Evolutionary conservation across 2,888 invertebrate genomes (phyloP), one percentile per base, ranked within the genome.

Genomic region (Mechanitis mazaeus): DNA sequence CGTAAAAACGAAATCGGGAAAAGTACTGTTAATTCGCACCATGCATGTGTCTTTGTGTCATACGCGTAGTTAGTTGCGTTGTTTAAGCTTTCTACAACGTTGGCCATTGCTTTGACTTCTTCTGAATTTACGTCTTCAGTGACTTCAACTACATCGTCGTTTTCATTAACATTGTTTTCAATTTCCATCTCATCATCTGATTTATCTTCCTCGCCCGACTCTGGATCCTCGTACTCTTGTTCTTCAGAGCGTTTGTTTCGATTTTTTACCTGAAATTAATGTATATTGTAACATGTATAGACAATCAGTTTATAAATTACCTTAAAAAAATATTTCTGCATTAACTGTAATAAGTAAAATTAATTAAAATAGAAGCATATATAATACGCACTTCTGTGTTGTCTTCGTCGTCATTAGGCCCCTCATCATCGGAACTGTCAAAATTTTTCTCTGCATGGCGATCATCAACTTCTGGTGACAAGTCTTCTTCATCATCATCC

Each of bases 11-110:
- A 66, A 7, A 90, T 85, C 62, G 92, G 91, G 81, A 95, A 93
- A 58, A 91, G 91, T 54, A 98, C 93, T 0, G 93, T 94, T 3
- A 98, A 80, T 79, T 95, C 93, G 78, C 97, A 98, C 98, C 98
- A 98, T 58, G 92, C 85, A 71, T 94, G 89, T n/a, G 93, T 87
- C 60, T 94, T 91, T 1, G 90, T 91, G 76, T 99, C 98, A 76
- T 93, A 97, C 1, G 86, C 89, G 77, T 97, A 98, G 63, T 93
- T 91, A 0, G 91, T 83, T 0, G 92, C 91, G 56, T 90, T 80
- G 2, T 71, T 70, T 61, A 91, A 78, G 54, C 76, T 81, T 4
- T 79, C 80, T 0, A 91, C 72, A 35, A 93, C 90, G 56, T 83
- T 80, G 38, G 68, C 78, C 83, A 72, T 90, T 63, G 77, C 81